phyloP scores from a whole-genome alignment of 1,140 invertebrate species.

The Drosophila aff. region DNA sequence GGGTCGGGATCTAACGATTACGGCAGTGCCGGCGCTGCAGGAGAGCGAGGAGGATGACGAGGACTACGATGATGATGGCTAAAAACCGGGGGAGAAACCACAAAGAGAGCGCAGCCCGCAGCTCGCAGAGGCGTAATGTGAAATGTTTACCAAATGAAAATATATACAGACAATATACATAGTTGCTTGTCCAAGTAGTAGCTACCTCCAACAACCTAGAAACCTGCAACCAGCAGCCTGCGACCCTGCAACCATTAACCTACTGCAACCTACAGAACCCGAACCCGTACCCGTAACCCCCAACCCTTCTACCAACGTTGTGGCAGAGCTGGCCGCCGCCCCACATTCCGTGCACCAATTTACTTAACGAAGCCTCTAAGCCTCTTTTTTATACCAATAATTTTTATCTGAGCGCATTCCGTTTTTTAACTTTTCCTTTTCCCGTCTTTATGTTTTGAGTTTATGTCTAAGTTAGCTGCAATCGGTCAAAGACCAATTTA shows the following conservation, averaged over 20 bases:
- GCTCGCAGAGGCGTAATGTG: conserved; percentile 73
- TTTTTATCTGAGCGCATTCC: conserved; percentile 70
- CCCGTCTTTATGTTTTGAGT: conserved; percentile 49
- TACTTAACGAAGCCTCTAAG: conserved; percentile 63
- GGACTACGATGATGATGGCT: conserved; percentile 81
- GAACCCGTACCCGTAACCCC: not conserved
- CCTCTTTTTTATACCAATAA: conserved; percentile 13
- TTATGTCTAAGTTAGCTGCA: conserved; percentile 49
- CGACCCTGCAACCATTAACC: conserved; percentile 51
- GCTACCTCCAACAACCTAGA: conserved; percentile 45
- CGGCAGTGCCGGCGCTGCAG: conserved; percentile 73
- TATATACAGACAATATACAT: conserved; percentile 65
- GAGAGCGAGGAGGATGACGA: conserved; percentile 82
- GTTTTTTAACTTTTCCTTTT: conserved; percentile 34
- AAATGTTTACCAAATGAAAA: conserved; percentile 83
- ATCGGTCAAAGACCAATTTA: conserved; percentile 67
- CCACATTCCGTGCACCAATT: conserved; percentile 78
- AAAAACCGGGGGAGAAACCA: conserved; percentile 31
- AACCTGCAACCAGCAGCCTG: conserved; percentile 16
- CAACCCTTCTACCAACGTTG: conserved; percentile 34
- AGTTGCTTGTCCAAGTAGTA: conserved; percentile 64
- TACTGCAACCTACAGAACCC: conserved; percentile 19
- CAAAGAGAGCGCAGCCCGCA: conserved; percentile 8
- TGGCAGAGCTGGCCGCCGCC: conserved; percentile 60
- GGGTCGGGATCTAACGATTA: conserved; percentile 76